Percentiles rank a stretch among this genome's conserved stretches.
Conservation (phyloP, 1,140 invertebrate species). For the Drosophila rufa region DNA sequence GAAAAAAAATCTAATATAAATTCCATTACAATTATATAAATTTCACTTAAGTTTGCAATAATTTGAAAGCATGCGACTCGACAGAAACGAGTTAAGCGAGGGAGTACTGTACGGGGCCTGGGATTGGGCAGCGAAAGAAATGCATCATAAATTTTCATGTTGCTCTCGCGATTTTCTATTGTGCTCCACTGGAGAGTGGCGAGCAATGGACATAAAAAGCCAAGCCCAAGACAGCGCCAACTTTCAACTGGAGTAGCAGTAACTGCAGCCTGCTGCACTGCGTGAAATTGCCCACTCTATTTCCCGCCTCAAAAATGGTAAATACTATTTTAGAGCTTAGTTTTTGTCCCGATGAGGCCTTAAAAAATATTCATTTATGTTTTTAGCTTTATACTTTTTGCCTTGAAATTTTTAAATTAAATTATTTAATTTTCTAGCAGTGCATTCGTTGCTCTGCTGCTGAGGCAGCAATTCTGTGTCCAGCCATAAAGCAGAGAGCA, state of each 20-base stretch:
- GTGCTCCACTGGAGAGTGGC: slow-evolving; percentile 44
- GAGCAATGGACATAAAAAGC: slow-evolving; percentile 61
- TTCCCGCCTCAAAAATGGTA: not conserved
- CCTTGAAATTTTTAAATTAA: no score
- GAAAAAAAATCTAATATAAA: slow-evolving; percentile 63
- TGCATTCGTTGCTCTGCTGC: slow-evolving; percentile 36
- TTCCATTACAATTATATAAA: slow-evolving; percentile 81
- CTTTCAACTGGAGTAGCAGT: slow-evolving; percentile 52
- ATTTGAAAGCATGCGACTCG: slow-evolving; percentile 56
- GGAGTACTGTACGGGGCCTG: slow-evolving; percentile 30
- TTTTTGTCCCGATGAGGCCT: no score
- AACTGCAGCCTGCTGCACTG: slow-evolving; percentile 25
- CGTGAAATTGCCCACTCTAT: not conserved
- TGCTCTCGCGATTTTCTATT: slow-evolving; percentile 81
- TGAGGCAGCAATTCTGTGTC: slow-evolving; percentile 72
- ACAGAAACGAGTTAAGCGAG: slow-evolving; percentile 51
- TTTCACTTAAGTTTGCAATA: slow-evolving; percentile 66
- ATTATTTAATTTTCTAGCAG: slow-evolving; percentile 1
- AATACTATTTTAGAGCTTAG: not conserved
- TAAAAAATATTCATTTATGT: not conserved
- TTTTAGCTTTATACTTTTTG: not conserved
- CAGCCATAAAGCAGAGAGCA: slow-evolving; percentile 72
- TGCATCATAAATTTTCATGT: slow-evolving; percentile 82
- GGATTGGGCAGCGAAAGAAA: slow-evolving; percentile 39
- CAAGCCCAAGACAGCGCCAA: slow-evolving; percentile 69